phyloP scores from a whole-genome alignment of 2,888 invertebrate genomes.

The Parochlus steinenii region DNA sequence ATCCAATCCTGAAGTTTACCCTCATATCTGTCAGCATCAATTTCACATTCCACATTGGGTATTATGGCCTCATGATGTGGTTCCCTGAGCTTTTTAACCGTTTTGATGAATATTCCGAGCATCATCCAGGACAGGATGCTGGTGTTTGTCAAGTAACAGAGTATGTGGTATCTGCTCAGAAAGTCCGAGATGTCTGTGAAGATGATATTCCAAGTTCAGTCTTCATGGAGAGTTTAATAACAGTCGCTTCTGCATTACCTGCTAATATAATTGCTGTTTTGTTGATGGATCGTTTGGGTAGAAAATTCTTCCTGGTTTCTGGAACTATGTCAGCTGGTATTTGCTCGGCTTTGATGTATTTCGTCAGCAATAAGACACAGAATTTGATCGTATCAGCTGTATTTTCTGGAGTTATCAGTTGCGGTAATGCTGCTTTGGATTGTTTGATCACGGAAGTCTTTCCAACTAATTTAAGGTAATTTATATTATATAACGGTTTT shows the following conservation, averaged over 20 bases:
- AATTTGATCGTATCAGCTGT: conserved; percentile 70
- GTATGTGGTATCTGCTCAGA: conserved; percentile 52
- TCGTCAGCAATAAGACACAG: conserved; percentile 66
- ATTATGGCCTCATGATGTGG: conserved; percentile 95
- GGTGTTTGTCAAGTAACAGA: conserved; percentile 61
- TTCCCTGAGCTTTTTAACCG: conserved; percentile 88
- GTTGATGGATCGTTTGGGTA: conserved; percentile 71
- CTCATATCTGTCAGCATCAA: conserved; percentile 75
- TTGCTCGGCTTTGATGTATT: conserved; percentile 72
- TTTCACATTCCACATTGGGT: conserved; percentile 89
- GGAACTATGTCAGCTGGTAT: conserved; percentile 70
- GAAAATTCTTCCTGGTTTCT: conserved; percentile 58
- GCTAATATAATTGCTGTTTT: conserved; percentile 68
- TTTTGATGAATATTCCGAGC: conserved; percentile 60
- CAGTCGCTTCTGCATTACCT: conserved; percentile 70
- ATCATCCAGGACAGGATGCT: conserved; percentile 41
- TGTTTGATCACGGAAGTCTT: conserved; percentile 88
- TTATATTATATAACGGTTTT: not conserved
- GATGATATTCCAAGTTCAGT: conserved; percentile 61
- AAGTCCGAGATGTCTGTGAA: conserved; percentile 38
- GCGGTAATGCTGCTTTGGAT: conserved; percentile 78
- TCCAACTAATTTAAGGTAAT: conserved; percentile 71
- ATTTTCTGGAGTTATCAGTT: conserved; percentile 76
- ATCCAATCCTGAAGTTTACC: conserved; percentile 69
- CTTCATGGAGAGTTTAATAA: conserved; percentile 73